Percentiles rank a stretch among this genome's conserved stretches.
Conservation (phyloP, 2,113 vertebrate genomes). For the Hippocampus mohnikei region DNA sequence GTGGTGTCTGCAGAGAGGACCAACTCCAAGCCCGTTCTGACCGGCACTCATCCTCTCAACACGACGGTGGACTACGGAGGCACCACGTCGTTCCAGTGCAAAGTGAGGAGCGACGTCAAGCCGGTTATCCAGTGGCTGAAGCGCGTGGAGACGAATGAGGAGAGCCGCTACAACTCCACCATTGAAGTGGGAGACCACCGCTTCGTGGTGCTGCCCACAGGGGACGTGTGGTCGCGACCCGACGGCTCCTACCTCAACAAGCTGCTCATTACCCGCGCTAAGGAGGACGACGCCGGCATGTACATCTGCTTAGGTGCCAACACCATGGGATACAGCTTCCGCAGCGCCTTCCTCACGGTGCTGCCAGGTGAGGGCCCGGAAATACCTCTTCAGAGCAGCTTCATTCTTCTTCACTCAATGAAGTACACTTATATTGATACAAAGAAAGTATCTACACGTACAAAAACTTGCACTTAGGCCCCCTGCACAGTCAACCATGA, state of each 20-base stretch:
- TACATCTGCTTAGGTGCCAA: constrained; percentile 97
- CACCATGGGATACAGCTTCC: constrained; percentile 98
- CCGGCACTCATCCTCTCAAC: constrained; percentile 93
- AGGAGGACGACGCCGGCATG: constrained; percentile 94
- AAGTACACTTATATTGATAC: too few relatives aligned
- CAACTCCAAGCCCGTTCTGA: constrained; percentile 91
- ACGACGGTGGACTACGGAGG: constrained; percentile 94
- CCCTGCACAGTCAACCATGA: too few relatives aligned
- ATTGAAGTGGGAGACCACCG: constrained; percentile 91
- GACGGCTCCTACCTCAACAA: constrained; percentile 98
- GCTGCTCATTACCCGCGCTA: constrained; percentile 91
- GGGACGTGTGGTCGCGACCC: constrained; percentile 94
- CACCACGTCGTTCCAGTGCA: constrained; percentile 96
- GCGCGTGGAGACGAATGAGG: constrained; percentile 85
- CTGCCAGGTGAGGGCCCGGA: constrained; percentile 79
- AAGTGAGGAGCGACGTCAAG: constrained; percentile 95
- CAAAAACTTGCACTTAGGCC: too few relatives aligned
- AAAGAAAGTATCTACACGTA: too few relatives aligned
- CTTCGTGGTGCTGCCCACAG: constrained; percentile 92
- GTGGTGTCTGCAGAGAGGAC: constrained; percentile 80
- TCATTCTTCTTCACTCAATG: not conserved
- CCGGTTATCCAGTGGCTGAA: constrained; percentile 98
- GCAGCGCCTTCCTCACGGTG: constrained; percentile 93
- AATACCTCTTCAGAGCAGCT: not conserved
- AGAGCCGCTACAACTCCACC: constrained; percentile 94